Evolutionary conservation across 2,888 invertebrate species (phyloP).

Genomic region (Aethes cnicana): DNA sequence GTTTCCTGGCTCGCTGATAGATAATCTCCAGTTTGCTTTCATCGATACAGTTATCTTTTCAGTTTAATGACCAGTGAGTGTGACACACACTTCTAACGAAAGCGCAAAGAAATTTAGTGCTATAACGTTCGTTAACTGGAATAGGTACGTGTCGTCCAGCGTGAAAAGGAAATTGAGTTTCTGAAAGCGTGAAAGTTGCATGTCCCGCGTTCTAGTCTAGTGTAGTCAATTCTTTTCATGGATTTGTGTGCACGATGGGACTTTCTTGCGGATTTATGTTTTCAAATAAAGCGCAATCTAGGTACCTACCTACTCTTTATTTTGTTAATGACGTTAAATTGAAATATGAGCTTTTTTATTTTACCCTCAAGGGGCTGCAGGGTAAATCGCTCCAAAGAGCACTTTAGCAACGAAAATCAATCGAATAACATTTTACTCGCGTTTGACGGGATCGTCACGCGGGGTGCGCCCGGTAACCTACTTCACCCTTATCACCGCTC

Average conservation of each 20-base stretch:
- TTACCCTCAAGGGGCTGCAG: background rate
- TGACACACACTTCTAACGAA: slow-evolving; percentile 11
- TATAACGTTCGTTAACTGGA: background rate
- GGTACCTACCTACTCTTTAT: too few species aligned
- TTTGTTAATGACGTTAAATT: too few species aligned
- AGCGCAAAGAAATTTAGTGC: slow-evolving; percentile 1
- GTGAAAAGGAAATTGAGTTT: slow-evolving; percentile 57
- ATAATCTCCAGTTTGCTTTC: slow-evolving; percentile 1
- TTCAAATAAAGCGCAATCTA: too few species aligned
- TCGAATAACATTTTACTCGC: slow-evolving; percentile 47
- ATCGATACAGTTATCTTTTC: slow-evolving; percentile 15
- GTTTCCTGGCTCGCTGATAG: slow-evolving; percentile 2
- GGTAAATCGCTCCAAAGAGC: slow-evolving; percentile 48
- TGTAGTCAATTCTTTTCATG: background rate
- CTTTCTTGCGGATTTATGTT: too few species aligned
- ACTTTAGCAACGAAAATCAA: slow-evolving; percentile 63
- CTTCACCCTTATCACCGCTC: slow-evolving; percentile 37
- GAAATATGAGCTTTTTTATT: background rate
- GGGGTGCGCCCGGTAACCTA: slow-evolving; percentile 67
- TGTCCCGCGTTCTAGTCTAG: background rate
- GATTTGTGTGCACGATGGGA: background rate
- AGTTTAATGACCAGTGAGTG: background rate
- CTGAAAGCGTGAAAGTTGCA: slow-evolving; percentile 35
- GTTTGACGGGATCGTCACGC: slow-evolving; percentile 63
- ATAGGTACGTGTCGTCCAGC: slow-evolving; percentile 32